Percentiles rank a stretch among this genome's conserved stretches.
Evolutionary conservation across 2,797 vertebrate genomes (phyloP).

Genomic region (Crax fasciolata): DNA sequence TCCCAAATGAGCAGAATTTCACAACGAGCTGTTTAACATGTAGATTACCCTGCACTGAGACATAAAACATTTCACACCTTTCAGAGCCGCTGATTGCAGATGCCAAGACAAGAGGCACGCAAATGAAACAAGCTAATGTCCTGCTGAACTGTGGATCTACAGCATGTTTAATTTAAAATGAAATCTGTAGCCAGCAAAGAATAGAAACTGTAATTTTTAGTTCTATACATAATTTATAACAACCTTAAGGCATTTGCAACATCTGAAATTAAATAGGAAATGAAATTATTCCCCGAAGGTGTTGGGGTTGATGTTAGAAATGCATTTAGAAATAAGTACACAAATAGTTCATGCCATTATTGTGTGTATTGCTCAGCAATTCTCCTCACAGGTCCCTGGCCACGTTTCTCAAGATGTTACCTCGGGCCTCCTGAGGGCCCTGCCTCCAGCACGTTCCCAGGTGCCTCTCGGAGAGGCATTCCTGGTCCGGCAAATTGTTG

Average conservation of each 20-base stretch:
- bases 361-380: slow-evolving; percentile 34
- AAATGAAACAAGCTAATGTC: not conserved
- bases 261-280: slow-evolving; percentile 71
- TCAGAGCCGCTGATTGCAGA: not conserved
- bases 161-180: not conserved
- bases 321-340: slow-evolving; percentile 28
- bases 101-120: not conserved
- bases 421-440: not conserved
- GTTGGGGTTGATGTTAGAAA: slow-evolving; percentile 31
- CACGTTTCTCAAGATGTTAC: not conserved
- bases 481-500: not conserved
- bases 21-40: not conserved
- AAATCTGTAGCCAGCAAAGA: not conserved
- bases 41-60: not conserved
- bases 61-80: slow-evolving; percentile 27
- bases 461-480: not conserved
- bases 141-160: not conserved
- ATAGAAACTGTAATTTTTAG: not conserved
- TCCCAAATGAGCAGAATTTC: not conserved
- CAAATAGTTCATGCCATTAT: not conserved
- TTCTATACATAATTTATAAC: slow-evolving; percentile 55
- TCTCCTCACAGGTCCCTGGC: not conserved
- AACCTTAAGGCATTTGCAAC: slow-evolving; percentile 14
- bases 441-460: not conserved
- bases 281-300: slow-evolving; percentile 53